phyloP scores from a whole-genome alignment of 1,140 invertebrate species.

The Aplysia californica region DNA sequence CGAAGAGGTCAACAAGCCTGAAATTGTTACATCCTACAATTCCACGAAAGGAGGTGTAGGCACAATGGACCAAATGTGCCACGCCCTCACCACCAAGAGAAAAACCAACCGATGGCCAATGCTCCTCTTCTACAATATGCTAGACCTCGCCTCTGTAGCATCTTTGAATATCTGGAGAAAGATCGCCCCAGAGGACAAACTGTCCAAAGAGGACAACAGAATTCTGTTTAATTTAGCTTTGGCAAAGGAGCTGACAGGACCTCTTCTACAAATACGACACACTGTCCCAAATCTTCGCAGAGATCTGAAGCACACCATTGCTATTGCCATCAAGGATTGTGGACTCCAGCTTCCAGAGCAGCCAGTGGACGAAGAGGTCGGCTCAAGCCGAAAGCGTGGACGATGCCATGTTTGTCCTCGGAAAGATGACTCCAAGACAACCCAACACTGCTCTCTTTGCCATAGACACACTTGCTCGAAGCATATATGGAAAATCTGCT shows the following conservation, averaged over 20 bases:
- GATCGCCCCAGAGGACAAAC: neutral
- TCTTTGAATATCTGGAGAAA: neutral
- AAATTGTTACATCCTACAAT: conserved; percentile 67
- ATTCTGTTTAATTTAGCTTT: neutral
- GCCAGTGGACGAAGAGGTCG: neutral
- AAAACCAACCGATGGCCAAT: neutral
- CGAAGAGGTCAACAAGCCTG: conserved; percentile 53
- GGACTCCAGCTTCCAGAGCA: neutral
- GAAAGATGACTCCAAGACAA: neutral
- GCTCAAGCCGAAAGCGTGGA: too few species aligned
- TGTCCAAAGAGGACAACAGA: neutral
- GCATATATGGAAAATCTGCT: neutral
- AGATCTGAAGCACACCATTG: neutral
- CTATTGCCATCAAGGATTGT: neutral
- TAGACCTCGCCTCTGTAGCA: neutral
- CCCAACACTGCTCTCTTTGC: too few species aligned
- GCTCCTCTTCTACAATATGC: neutral
- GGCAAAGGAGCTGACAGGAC: neutral
- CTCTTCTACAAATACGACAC: neutral
- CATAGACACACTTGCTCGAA: neutral
- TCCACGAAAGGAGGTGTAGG: conserved; percentile 69
- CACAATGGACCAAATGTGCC: conserved; percentile 42
- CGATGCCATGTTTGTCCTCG: neutral
- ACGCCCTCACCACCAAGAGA: neutral
- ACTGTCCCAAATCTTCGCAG: neutral